Base-by-base conservation (phyloP, 2,113 vertebrate species). In the Fregata magnificens region DNA sequence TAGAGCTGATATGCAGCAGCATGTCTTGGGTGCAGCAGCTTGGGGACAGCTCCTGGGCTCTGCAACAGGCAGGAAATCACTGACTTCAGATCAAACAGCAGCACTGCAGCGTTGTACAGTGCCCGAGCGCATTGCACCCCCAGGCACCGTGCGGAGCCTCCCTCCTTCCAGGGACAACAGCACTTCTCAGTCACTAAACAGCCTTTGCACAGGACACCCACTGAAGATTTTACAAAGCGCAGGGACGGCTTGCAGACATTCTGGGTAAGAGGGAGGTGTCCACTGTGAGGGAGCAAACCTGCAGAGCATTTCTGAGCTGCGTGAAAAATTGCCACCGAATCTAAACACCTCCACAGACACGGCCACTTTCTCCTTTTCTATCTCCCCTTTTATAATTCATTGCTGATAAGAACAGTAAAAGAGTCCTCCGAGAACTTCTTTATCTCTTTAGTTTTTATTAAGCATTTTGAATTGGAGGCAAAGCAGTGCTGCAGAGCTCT, bases 291-390 rank as follows among this genome's bases (percentile, higher is more conserved):
- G 17, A 49, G 40, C 29, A n/a, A 55, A 53, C 36, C 44, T 7
- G 45, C 50, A 36, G 32, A 5, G 11, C 14, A 1, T 2, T 17
- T 47, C 29, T 5, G 21, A 31, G 36, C 44, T 3, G 61, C 18
- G 1, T 2, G 32, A 34, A 16, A 63, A 61, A 29, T 3, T 1
- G 13, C 38, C 4, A 1, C 38, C 1, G 22, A 12, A 14, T 3
- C 32, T 2, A 4, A 34, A 32, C 25, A 11, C 50, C 17, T 13
- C 9, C 45, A 7, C 32, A 2, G 26, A 5, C 32, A 7, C 0
- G 1, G 55, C 61, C 6, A 4, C 82, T 65, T 69, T n/a, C 44
- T 62, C 49, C 31, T 32, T 25, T 62, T 61, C 20, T 12, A 11
- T 45, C 65, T 52, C 44, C 42, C 9, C 34, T 56, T 50, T 45